Evolutionary conservation across 2,888 invertebrate species (phyloP).

Genomic region (Diarsia mendica): DNA sequence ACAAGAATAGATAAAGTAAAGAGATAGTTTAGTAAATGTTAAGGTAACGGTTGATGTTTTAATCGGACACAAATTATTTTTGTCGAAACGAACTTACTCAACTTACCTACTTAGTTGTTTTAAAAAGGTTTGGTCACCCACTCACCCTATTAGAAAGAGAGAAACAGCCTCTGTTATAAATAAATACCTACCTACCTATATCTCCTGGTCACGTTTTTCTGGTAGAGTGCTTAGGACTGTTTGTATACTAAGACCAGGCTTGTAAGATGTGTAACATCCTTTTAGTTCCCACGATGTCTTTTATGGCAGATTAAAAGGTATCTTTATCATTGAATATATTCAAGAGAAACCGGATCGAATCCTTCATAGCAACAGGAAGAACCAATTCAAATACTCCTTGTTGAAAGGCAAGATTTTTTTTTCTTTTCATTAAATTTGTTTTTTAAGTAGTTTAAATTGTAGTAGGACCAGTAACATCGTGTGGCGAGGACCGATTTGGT

Average conservation of each 20-base stretch:
- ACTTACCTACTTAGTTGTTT: too few species aligned
- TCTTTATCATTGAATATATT: not conserved
- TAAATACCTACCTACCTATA: too few species aligned
- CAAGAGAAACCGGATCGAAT: conserved; percentile 3
- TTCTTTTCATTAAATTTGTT: not conserved
- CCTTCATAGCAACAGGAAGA: not conserved
- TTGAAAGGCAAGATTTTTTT: not conserved
- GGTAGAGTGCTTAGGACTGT: too few species aligned
- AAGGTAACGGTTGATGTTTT: too few species aligned
- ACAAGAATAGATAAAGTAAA: too few species aligned
- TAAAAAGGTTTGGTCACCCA: too few species aligned
- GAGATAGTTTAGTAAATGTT: too few species aligned
- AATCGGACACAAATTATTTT: too few species aligned
- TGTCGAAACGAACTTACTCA: too few species aligned
- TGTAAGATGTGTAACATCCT: not conserved
- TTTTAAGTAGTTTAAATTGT: not conserved
- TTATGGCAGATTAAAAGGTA: not conserved
- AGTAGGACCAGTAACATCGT: not conserved
- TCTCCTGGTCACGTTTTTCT: too few species aligned
- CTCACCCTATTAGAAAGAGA: too few species aligned
- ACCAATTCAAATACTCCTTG: conserved; percentile 1
- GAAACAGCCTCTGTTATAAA: too few species aligned
- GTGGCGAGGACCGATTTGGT: conserved; percentile 10
- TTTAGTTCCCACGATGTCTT: not conserved
- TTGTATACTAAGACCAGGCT: not conserved